These are phyloP conservation scores for Catonia carolina DNA, from an alignment of 2,888 invertebrate genomes.

Conservation along the genomic window DNA sequence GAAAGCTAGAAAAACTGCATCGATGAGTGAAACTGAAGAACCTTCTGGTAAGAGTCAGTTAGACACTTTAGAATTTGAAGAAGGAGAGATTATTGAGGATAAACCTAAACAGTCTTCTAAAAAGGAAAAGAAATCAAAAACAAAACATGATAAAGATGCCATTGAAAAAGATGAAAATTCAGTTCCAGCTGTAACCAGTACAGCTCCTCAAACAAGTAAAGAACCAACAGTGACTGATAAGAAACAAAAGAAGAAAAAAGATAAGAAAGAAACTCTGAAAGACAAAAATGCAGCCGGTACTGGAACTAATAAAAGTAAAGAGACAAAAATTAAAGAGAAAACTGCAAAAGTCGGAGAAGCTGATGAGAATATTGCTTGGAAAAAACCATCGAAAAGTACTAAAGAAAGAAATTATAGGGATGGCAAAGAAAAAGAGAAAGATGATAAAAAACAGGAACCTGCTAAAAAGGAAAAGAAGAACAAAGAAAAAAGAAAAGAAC, in stretches of 20 bases:
- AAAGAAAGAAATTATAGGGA: conserved; percentile 74
- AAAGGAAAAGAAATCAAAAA: conserved; percentile 33
- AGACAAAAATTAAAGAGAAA: conserved; percentile 24
- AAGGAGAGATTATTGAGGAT: conserved; percentile 43
- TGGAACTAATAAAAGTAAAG: conserved; percentile 31
- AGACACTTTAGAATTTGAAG: conserved; percentile 37
- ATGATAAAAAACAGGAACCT: conserved; percentile 41
- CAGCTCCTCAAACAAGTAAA: conserved; percentile 32
- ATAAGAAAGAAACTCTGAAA: conserved; percentile 37
- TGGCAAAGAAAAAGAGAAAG: conserved; percentile 46
- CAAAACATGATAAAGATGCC: conserved; percentile 46
- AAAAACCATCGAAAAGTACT: conserved; percentile 69
- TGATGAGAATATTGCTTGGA: conserved; percentile 49
- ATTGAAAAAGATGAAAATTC: conserved; percentile 52
- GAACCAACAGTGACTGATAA: conserved; percentile 32
- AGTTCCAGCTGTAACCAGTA: conserved; percentile 17
- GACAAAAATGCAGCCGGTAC: conserved; percentile 30
- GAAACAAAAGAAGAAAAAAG: conserved; percentile 35
- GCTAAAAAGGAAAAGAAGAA: conserved; percentile 43
- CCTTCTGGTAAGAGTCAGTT: conserved; percentile 28
- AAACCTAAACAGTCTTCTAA: conserved; percentile 26
- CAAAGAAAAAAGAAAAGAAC: conserved; percentile 63
- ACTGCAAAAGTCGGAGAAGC: conserved; percentile 20
- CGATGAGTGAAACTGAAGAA: conserved; percentile 44
- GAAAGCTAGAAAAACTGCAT: conserved; percentile 39